Evolutionary conservation across 2,888 invertebrate species (phyloP), one percentile per base, ranked within the genome.

Genomic region (Euclidia mi): DNA sequence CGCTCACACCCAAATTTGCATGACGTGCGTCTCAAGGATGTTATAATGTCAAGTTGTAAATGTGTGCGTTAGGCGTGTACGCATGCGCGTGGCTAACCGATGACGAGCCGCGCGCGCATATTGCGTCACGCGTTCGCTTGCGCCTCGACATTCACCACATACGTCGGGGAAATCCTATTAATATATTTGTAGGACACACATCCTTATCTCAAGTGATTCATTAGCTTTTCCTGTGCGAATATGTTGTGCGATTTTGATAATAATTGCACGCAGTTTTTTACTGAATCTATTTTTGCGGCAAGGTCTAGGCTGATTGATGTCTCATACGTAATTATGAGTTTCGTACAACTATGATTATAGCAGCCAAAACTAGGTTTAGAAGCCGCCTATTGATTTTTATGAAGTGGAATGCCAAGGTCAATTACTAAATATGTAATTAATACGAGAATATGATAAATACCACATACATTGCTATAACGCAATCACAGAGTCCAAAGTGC

Each of bases 101-200:
- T 84, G 82, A 81, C 83, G 82, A 68, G 56, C 55, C 75, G 65
- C 70, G 34, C 52, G 77, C 73, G 70, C 58, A 20, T 2, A 53
- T 83, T 80, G 82, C 82, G 83, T 84, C 82, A 82, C 49, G 43
- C 68, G 14, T 17, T 35, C 44, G 56, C 43, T 55, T 48, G 20
- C 20, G 6, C 47, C 46, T 31, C 37, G 25, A 50, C 59, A 57
- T 38, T 57, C 45, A 52, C 32, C 12, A 67, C 64, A 61, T 71
- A 59, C 63, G 64, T 65, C 63, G 75, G 79, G 78, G 70, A 79
- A 81, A 78, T 78, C 76, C 78, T 64, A 57, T 55, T 45, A 56
- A 61, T 60, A 50, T 45, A 62, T 46, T 58, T 55, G 57, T 68
- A 57, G 65, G 57, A 59, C 53, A 68, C 51, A 66, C 51, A 70